Conservation (phyloP, 1,140 invertebrate species). For the Epicauta chinensis region DNA sequence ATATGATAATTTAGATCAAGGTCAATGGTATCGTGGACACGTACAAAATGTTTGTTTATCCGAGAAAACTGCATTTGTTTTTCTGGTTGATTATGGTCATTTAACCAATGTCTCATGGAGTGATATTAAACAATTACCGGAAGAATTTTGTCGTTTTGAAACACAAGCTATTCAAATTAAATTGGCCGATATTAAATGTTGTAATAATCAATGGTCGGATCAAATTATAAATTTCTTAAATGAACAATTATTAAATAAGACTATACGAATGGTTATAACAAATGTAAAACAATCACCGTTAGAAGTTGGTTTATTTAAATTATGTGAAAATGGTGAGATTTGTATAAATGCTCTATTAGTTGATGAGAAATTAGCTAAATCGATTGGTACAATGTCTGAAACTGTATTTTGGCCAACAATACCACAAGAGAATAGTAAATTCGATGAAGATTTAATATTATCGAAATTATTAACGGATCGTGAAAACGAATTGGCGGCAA, state of each 20-base stretch:
- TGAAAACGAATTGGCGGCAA: background rate
- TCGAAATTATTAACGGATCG: conserved; percentile 2
- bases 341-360: conserved; percentile 29
- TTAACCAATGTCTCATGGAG: conserved; percentile 15
- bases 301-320: conserved; percentile 23
- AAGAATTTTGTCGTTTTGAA: conserved; percentile 22
- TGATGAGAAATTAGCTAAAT: conserved; percentile 19
- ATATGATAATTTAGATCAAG: conserved; percentile 15
- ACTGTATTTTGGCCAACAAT: conserved; percentile 23
- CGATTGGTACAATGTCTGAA: conserved; percentile 23
- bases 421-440: conserved; percentile 14
- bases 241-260: background rate
- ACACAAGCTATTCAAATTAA: conserved; percentile 23
- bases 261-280: conserved; percentile 20
- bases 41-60: conserved; percentile 18
- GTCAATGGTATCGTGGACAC: conserved; percentile 24
- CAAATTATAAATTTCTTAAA: conserved; percentile 13
- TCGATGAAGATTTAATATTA: background rate
- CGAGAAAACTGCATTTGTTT: conserved; percentile 19
- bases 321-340: conserved; percentile 15
- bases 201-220: conserved; percentile 15
- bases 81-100: conserved; percentile 27
- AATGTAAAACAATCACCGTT: conserved; percentile 14
- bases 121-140: conserved; percentile 13
- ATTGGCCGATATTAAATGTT: conserved; percentile 21